Evolutionary conservation across 2,888 invertebrate species (phyloP).

Genomic region (Spilosoma lubricipeda): DNA sequence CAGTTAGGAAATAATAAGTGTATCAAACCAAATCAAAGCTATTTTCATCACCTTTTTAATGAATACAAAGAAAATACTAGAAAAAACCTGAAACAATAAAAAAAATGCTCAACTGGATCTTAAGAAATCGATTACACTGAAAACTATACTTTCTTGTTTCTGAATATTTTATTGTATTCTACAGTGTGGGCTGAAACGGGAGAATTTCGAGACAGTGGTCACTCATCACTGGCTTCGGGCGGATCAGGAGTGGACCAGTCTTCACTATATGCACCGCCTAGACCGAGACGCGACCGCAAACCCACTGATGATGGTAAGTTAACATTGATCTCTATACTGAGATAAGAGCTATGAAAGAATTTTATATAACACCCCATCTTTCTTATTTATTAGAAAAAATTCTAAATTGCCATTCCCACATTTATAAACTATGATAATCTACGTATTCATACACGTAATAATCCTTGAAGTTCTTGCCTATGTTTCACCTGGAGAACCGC

Average conservation of each 20-base stretch:
- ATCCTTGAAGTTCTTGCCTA: not conserved
- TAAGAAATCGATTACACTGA: not conserved
- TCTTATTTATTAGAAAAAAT: too few species aligned
- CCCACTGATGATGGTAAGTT: constrained; percentile 89
- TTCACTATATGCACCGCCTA: constrained; percentile 90
- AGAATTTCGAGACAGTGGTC: constrained; percentile 94
- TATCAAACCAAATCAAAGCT: too few species aligned
- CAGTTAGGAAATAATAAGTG: too few species aligned
- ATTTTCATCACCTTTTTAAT: too few species aligned
- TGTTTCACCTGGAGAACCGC: not conserved
- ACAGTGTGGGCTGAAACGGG: constrained; percentile 96
- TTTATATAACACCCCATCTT: too few species aligned
- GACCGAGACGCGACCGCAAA: constrained; percentile 89
- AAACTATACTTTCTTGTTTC: not conserved
- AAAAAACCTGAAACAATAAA: not conserved
- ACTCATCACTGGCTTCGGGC: constrained; percentile 88
- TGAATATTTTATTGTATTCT: constrained; percentile 60
- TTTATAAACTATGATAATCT: too few species aligned
- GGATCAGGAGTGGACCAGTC: constrained; percentile 88
- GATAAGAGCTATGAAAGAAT: not conserved
- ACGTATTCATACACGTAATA: too few species aligned
- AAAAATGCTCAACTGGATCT: not conserved
- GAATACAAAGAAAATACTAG: too few species aligned
- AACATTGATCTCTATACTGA: too few species aligned
- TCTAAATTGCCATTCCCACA: too few species aligned